Percentiles rank a stretch among this genome's conserved stretches.
Evolutionary conservation across 2,888 invertebrate species (phyloP).

Genomic region (Rotaria macrura): DNA sequence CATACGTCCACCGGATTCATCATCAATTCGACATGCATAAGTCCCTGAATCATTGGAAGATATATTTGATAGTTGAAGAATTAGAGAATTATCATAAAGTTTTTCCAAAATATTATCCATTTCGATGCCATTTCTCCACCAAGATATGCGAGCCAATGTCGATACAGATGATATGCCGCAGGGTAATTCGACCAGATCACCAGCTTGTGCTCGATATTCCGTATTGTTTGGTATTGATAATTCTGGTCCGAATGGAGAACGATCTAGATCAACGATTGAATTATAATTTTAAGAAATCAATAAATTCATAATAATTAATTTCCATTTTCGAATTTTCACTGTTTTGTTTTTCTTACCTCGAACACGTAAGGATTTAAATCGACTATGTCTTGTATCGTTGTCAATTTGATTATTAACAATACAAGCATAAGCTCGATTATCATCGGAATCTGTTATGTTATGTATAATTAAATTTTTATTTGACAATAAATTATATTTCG

Average conservation of each 20-base stretch:
- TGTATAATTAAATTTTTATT: slow-evolving; percentile 17
- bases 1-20: neutral
- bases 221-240: neutral
- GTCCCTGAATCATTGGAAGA: neutral
- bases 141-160: neutral
- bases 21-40: slow-evolving; percentile 7
- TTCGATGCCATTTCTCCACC: neutral
- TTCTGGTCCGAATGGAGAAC: neutral
- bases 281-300: no score
- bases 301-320: no score
- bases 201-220: neutral
- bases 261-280: neutral
- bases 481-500: neutral
- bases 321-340: no score
- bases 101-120: neutral
- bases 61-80: neutral
- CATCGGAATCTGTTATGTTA: neutral
- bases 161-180: neutral
- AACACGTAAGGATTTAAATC: neutral
- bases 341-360: no score
- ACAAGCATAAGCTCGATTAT: slow-evolving; percentile 3
- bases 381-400: neutral
- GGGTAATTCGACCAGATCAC: neutral
- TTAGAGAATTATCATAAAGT: neutral
- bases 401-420: neutral